Evolutionary conservation across 2,797 vertebrate species (phyloP).

Genomic region (Sebastes matsubarae): DNA sequence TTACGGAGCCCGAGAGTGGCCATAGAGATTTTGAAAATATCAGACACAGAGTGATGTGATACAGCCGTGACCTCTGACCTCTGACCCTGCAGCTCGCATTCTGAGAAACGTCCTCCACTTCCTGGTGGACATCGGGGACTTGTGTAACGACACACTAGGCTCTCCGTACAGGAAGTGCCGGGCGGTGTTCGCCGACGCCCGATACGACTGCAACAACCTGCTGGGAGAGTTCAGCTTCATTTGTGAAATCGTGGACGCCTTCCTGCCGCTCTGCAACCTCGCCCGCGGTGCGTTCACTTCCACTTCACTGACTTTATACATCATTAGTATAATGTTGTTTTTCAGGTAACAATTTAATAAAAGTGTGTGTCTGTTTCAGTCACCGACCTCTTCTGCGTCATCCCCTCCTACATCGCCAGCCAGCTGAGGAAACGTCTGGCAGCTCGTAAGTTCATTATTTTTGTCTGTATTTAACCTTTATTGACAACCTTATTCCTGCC

Average conservation of each 20-base stretch:
- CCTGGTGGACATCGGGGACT: constrained; percentile 77
- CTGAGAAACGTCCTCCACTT: constrained; percentile 87
- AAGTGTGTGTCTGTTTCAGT: constrained; percentile 52
- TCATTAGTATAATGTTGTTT: not conserved
- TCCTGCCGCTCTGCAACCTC: constrained; percentile 84
- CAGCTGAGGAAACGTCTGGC: constrained; percentile 69
- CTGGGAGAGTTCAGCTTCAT: constrained; percentile 80
- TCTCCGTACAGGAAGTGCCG: constrained; percentile 83
- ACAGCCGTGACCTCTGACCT: not conserved
- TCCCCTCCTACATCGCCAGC: constrained; percentile 75
- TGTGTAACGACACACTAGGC: constrained; percentile 88
- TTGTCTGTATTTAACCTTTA: not conserved
- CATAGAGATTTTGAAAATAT: too few species aligned
- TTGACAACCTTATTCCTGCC: too few species aligned
- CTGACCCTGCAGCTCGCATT: constrained; percentile 76
- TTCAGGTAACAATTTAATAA: not conserved
- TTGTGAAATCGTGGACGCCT: constrained; percentile 80
- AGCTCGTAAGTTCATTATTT: constrained; percentile 58
- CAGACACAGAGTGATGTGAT: not conserved
- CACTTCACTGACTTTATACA: not conserved
- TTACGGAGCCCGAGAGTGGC: too few species aligned
- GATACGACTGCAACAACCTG: constrained; percentile 72
- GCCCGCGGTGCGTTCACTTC: constrained; percentile 67
- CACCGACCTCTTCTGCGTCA: constrained; percentile 78
- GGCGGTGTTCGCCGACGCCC: constrained; percentile 75